Conservation (phyloP, 1,140 invertebrate genomes). For the Elymnias hypermnestra region DNA sequence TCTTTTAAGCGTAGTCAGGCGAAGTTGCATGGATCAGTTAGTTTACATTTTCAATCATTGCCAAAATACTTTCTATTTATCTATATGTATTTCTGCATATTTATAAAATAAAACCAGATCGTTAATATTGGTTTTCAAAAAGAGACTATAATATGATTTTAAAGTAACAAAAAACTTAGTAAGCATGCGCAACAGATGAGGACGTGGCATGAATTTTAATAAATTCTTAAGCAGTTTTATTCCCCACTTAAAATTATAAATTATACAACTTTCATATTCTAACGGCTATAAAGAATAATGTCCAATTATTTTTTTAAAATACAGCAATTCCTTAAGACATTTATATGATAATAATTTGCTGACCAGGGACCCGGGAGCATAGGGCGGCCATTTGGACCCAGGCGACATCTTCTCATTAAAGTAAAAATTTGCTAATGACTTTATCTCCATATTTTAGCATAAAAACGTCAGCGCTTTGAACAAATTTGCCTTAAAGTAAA, state of each 20-base stretch:
- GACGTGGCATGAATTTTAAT: too few relatives aligned
- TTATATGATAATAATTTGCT: slow-evolving; percentile 51
- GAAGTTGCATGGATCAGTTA: too few relatives aligned
- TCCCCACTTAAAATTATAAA: neutral
- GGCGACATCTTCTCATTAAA: slow-evolving; percentile 56
- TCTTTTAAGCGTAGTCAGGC: too few relatives aligned
- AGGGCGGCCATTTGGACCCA: slow-evolving; percentile 38
- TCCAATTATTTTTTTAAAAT: slow-evolving; percentile 17
- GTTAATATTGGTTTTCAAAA: too few relatives aligned
- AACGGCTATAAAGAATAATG: slow-evolving; percentile 3
- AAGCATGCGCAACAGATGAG: too few relatives aligned
- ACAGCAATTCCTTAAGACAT: slow-evolving; percentile 11
- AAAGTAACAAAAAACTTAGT: too few relatives aligned
- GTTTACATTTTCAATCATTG: too few relatives aligned
- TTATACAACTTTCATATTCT: slow-evolving; percentile 3
- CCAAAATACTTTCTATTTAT: too few relatives aligned
- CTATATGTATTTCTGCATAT: too few relatives aligned
- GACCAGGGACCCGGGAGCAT: slow-evolving; percentile 36
- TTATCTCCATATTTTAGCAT: slow-evolving; percentile 72
- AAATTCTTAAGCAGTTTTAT: neutral
- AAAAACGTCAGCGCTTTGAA: slow-evolving; percentile 61
- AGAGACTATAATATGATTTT: too few relatives aligned
- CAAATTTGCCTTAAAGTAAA: slow-evolving; percentile 44
- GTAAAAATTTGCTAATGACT: slow-evolving; percentile 68
- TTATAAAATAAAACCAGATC: too few relatives aligned